phyloP scores from a whole-genome alignment of 2,113 vertebrate genomes.

The Ptychochromis oligacanthus region DNA sequence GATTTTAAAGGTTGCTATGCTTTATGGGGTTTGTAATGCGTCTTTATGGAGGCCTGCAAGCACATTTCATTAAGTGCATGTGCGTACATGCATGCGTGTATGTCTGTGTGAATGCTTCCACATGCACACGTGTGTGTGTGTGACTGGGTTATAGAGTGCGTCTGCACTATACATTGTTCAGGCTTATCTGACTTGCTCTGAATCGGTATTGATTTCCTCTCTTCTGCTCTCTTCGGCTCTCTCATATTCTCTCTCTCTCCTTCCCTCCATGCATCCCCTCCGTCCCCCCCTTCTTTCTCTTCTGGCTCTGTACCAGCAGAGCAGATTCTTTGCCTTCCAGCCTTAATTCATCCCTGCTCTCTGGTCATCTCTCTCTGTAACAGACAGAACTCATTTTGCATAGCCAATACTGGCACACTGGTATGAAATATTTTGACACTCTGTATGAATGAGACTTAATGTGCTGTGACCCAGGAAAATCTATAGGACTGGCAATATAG shows the following conservation, averaged over 20 bases:
- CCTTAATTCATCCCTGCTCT: slow-evolving; percentile 56
- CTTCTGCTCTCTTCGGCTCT: slow-evolving; percentile 77
- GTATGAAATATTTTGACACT: slow-evolving; percentile 41
- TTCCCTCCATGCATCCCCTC: slow-evolving; percentile 26
- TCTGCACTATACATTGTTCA: slow-evolving; percentile 83
- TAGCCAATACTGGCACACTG: slow-evolving; percentile 17
- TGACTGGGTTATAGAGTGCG: slow-evolving; percentile 83
- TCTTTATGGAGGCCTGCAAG: slow-evolving; percentile 67
- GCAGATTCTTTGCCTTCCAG: slow-evolving; percentile 48
- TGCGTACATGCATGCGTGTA: slow-evolving; percentile 5
- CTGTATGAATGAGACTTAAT: slow-evolving; percentile 9
- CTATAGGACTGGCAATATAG: not conserved
- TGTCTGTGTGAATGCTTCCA: slow-evolving; percentile 47
- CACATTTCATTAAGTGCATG: slow-evolving; percentile 48
- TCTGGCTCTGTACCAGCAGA: slow-evolving; percentile 66
- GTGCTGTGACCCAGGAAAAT: not conserved
- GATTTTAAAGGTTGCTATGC: slow-evolving; percentile 78
- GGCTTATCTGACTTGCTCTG: slow-evolving; percentile 84
- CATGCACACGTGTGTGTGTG: slow-evolving; percentile 54
- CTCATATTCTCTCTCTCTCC: slow-evolving; percentile 53
- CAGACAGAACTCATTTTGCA: slow-evolving; percentile 37
- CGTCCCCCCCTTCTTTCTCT: slow-evolving; percentile 17
- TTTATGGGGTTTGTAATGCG: slow-evolving; percentile 75
- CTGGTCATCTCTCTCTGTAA: slow-evolving; percentile 45
- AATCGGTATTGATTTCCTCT: slow-evolving; percentile 83